Evolutionary conservation across 2,797 vertebrate species (phyloP).

Genomic region (Sphaeramia orbicularis): DNA sequence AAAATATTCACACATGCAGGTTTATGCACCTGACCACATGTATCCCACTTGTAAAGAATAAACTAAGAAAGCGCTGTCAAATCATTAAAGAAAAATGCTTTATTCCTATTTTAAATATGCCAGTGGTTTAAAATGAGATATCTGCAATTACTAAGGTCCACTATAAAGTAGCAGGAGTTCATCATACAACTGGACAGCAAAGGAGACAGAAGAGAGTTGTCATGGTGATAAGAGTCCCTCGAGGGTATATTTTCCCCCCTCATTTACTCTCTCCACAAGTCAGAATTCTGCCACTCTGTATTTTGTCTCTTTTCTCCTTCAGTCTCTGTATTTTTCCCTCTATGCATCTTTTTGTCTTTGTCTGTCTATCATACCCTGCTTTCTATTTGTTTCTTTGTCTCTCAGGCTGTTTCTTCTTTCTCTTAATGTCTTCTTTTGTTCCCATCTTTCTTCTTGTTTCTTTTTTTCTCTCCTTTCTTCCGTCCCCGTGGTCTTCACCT

Average conservation of each 20-base stretch:
- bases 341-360: conserved; percentile 42
- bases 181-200: conserved; percentile 67
- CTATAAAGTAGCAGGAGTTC: conserved; percentile 57
- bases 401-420: conserved; percentile 27
- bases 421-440: conserved; percentile 66
- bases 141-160: conserved; percentile 15
- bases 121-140: conserved; percentile 1
- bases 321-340: neutral
- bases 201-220: conserved; percentile 73
- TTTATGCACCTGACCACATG: conserved; percentile 40
- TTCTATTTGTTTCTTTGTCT: conserved; percentile 30
- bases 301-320: conserved; percentile 30
- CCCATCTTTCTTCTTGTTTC: conserved; percentile 57
- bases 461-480: conserved; percentile 52
- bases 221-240: conserved; percentile 76
- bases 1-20: conserved; percentile 45
- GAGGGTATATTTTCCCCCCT: conserved; percentile 50
- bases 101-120: conserved; percentile 7
- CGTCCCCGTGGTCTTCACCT: conserved; percentile 77
- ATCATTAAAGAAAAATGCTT: conserved; percentile 8
- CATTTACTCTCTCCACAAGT: conserved; percentile 67
- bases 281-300: conserved; percentile 60
- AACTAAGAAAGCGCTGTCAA: conserved; percentile 46
- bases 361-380: conserved; percentile 38
- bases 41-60: conserved; percentile 25